Base-by-base conservation (phyloP, 1,140 invertebrate genomes). In the Drosophila lacteicornis region DNA sequence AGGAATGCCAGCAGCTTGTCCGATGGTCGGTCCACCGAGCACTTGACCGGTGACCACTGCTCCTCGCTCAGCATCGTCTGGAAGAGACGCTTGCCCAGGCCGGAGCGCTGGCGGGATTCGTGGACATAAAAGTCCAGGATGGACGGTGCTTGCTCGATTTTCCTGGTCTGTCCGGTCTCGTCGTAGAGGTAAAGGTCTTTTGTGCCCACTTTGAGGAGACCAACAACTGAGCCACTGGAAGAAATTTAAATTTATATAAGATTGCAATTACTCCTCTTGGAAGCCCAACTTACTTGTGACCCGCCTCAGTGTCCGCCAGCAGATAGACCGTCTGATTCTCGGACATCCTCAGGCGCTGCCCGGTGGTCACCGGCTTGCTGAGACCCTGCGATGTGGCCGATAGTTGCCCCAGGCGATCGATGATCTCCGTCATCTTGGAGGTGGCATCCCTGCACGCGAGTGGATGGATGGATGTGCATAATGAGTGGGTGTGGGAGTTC, bases 11-110 rank as follows among this genome's bases (percentile, higher is more conserved):
- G 93, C 79, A 98, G 96, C 92, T 98, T 98, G 33, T 95, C 94
- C 0, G 97, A 98, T 0, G 98, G 98, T 58, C 97, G 94, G 92
- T 99, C 98, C 73, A 99, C 96, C 1, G 98, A 97, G 62, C 98
- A 93, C 92, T 97, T 95, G 0, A 95, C 92, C 1, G 97, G 95
- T 27, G 93, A 92, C 17, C 96, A 93, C 69, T 96, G 94, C 93
- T 97, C 95, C 67, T 96, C 94, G 93, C 93, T 94, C 17, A 98
- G 90, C 97, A 98, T 98, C 67, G 95, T 93, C 76, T 98, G 96
- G 91, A 97, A 97, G 0, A 98, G 93, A 58, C 93, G 93, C 75
- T 95, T 96, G 17, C 97, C 97, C 82, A 95, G 94, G 19, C 97
- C 97, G 83, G 94, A 94, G 40, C 97, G 94, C 92, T 98, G 97